These are phyloP conservation scores for Acanthopagrus latus DNA, from an alignment of 2,797 vertebrate species.

Conservation along the genomic window DNA sequence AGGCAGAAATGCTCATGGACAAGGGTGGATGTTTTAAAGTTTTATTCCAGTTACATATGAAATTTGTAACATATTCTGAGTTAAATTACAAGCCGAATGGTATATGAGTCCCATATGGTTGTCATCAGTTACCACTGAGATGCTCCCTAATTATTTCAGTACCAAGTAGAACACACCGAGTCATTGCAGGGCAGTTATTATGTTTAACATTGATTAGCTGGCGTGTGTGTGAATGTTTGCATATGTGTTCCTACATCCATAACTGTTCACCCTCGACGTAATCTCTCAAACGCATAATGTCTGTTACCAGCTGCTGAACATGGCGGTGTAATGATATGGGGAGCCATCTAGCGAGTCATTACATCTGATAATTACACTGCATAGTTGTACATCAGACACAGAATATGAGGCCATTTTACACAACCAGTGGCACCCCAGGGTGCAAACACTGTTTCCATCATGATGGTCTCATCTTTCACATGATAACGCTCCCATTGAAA, in stretches of 20 bases:
- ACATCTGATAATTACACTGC: constrained; percentile 35
- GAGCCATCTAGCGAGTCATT: constrained; percentile 40
- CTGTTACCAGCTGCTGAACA: constrained; percentile 40
- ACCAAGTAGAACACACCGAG: constrained; percentile 14
- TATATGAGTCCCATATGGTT: neutral
- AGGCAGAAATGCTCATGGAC: too few relatives aligned
- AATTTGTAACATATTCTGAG: neutral
- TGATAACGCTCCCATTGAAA: constrained; percentile 34
- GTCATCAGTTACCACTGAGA: constrained; percentile 2
- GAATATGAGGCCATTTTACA: constrained; percentile 37
- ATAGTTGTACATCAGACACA: constrained; percentile 28
- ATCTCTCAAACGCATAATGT: constrained; percentile 13
- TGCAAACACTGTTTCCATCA: constrained; percentile 29
- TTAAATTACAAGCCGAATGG: neutral
- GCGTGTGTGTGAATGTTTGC: neutral
- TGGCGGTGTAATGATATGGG: constrained; percentile 19
- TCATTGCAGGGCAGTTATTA: constrained; percentile 18
- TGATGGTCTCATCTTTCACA: constrained; percentile 22
- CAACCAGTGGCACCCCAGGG: constrained; percentile 29
- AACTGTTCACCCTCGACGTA: constrained; percentile 23
- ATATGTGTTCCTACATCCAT: neutral
- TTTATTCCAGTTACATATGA: too few relatives aligned
- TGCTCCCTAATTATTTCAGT: constrained; percentile 10
- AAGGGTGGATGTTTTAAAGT: too few relatives aligned
- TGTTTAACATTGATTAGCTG: constrained; percentile 5